These are phyloP conservation scores for Heliangelus exortis DNA, from an alignment of 2,797 vertebrate genomes.

Conservation along the genomic window DNA sequence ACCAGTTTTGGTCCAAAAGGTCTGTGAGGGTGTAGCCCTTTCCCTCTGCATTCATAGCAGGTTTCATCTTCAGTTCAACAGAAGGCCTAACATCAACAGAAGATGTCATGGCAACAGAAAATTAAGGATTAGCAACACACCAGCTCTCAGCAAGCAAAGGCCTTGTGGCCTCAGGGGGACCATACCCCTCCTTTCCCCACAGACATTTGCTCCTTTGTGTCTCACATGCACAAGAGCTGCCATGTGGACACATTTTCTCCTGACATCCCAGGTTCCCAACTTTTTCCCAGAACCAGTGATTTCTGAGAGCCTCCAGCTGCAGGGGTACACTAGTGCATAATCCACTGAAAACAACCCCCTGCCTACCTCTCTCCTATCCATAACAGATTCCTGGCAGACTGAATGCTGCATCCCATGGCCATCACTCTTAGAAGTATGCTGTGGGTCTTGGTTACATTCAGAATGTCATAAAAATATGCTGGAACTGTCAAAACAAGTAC, in stretches of 20 bases:
- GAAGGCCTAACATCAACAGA: not conserved
- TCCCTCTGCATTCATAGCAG: rapidly evolving
- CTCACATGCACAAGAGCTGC: not conserved
- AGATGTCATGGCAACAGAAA: not conserved
- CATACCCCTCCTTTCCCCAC: rapidly evolving
- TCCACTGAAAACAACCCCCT: not conserved
- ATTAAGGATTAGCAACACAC: not conserved
- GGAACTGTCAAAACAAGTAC: not conserved
- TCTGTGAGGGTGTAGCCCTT: not conserved
- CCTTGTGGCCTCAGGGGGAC: not conserved
- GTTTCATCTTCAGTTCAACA: not conserved
- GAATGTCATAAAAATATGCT: not conserved
- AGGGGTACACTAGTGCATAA: not conserved
- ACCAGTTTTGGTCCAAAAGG: not conserved
- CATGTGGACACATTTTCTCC: not conserved
- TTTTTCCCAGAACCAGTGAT: not conserved
- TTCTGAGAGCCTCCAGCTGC: not conserved
- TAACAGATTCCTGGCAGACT: not conserved
- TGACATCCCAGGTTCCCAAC: not conserved
- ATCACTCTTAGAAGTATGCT: rapidly evolving
- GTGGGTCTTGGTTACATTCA: not conserved
- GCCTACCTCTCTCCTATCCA: rapidly evolving
- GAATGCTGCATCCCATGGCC: not conserved
- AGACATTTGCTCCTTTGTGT: rapidly evolving
- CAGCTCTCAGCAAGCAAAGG: not conserved